Conservation (phyloP, 2,797 vertebrate species). For the Leptodactylus fallax region DNA sequence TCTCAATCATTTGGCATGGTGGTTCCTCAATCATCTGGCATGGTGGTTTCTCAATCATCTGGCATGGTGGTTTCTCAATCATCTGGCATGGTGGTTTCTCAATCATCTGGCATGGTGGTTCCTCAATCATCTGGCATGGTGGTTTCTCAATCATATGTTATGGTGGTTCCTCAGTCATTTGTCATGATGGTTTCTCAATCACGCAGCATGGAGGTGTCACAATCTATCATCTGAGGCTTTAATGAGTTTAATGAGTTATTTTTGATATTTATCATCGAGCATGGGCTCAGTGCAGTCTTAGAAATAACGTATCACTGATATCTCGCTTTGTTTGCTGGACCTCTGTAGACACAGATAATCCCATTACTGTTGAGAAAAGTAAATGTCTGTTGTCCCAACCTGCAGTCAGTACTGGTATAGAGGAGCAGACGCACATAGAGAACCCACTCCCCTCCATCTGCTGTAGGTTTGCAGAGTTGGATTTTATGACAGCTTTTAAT, state of each 20-base stretch:
- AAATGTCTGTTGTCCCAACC: background rate
- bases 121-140: background rate
- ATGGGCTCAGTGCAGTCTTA: background rate
- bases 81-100: background rate
- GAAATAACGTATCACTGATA: background rate
- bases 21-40: background rate
- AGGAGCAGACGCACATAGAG: background rate
- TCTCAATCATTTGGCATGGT: background rate
- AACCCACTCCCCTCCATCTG: slow-evolving; percentile 43
- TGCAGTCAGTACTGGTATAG: background rate
- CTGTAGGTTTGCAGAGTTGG: slow-evolving; percentile 22
- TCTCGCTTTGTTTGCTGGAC: background rate
- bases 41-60: background rate
- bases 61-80: background rate
- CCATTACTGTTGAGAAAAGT: background rate
- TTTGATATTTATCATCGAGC: background rate
- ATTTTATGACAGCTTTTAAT: slow-evolving; percentile 28
- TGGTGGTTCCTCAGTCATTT: background rate
- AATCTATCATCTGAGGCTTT: background rate
- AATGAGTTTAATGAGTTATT: background rate
- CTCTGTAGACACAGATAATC: background rate
- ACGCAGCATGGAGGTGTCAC: background rate
- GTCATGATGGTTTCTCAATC: background rate
- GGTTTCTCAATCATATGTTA: background rate
- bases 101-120: background rate